These are phyloP conservation scores for Drosophila pachea DNA, from an alignment of 1,140 invertebrate species.

Conservation along the genomic window DNA sequence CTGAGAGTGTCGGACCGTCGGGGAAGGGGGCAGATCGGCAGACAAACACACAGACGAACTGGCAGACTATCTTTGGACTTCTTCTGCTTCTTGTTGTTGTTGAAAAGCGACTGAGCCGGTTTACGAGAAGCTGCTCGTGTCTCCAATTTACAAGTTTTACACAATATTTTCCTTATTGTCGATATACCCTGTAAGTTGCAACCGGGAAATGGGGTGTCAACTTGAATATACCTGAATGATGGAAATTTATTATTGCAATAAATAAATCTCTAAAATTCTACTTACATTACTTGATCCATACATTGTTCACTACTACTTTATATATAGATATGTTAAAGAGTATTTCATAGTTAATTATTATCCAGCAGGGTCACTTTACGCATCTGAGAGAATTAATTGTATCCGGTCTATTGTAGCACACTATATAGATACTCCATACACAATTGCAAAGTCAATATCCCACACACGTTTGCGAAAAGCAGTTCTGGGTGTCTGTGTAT, in stretches of 20 bases:
- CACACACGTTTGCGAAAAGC: neutral
- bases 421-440: constrained; percentile 7
- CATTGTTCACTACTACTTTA: too few species aligned
- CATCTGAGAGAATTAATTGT: constrained; percentile 62
- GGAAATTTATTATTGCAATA: too few species aligned
- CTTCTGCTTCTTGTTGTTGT: constrained; percentile 9
- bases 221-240: too few species aligned
- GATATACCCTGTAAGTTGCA: neutral
- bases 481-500: constrained; percentile 2
- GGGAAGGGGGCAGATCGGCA: constrained; percentile 32
- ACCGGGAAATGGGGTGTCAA: neutral
- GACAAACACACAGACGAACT: constrained; percentile 29
- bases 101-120: constrained; percentile 53
- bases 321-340: neutral
- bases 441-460: neutral
- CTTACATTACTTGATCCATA: too few species aligned
- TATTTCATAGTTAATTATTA: neutral
- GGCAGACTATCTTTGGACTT: neutral
- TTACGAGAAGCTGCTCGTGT: constrained; percentile 35
- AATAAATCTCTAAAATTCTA: too few species aligned
- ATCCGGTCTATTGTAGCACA: constrained; percentile 64
- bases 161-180: constrained; percentile 34
- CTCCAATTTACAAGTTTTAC: constrained; percentile 44
- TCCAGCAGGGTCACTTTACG: constrained; percentile 21
- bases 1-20: constrained; percentile 25